Conservation (phyloP, 2,888 invertebrate species). For the Meteorus cinctellus region DNA sequence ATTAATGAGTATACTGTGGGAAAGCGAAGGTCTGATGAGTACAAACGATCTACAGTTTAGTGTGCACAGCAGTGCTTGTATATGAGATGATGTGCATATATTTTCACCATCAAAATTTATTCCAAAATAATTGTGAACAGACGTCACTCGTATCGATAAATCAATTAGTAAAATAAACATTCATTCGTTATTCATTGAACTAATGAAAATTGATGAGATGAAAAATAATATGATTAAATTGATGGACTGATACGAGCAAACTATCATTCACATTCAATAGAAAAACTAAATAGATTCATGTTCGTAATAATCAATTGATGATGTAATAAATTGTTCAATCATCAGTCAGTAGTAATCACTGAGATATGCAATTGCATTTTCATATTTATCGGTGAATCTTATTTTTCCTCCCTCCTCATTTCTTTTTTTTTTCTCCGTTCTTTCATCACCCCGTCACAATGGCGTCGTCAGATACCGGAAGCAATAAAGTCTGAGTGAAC, state of each 20-base stretch:
- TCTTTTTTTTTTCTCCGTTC: constrained; percentile 32
- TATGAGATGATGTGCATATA: neutral
- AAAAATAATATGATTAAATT: neutral
- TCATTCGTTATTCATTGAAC: neutral
- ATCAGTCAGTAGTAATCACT: neutral
- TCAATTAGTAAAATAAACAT: neutral
- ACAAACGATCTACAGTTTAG: constrained; percentile 50
- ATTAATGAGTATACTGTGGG: constrained; percentile 48
- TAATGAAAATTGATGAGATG: neutral
- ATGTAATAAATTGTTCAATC: neutral
- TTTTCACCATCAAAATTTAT: neutral
- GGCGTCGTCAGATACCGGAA: constrained; percentile 53
- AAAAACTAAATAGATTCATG: neutral
- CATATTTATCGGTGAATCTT: neutral
- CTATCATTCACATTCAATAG: neutral
- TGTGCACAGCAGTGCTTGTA: neutral
- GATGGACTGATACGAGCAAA: neutral
- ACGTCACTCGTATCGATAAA: constrained; percentile 9
- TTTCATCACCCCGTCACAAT: constrained; percentile 40
- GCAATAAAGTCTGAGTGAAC: constrained; percentile 55
- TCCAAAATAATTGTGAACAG: neutral
- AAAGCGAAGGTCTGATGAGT: constrained; percentile 50
- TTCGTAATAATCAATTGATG: neutral
- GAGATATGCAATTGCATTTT: constrained; percentile 40
- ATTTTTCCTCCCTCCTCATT: constrained; percentile 19